These are phyloP conservation scores for Lota lota DNA, from an alignment of 2,113 vertebrate species.

Conservation along the genomic window DNA sequence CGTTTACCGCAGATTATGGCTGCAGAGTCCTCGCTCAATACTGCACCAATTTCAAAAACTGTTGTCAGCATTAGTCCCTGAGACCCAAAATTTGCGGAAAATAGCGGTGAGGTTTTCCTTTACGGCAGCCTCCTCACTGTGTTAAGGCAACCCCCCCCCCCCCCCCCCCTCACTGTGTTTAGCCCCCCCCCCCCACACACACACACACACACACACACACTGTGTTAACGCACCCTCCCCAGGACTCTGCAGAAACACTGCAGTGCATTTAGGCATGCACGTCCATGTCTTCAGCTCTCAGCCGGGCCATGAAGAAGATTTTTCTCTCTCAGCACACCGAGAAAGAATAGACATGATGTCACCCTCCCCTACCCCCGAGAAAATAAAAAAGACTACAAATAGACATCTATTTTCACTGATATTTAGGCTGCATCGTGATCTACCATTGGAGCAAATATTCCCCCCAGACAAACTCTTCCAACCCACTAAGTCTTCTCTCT, in stretches of 20 bases:
- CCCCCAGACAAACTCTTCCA: slow-evolving; percentile 11
- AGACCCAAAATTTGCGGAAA: too few species aligned
- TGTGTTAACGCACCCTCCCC: slow-evolving; percentile 3
- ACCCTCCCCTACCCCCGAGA: neutral
- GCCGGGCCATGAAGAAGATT: slow-evolving; percentile 21
- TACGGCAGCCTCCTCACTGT: too few species aligned
- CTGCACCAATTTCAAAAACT: too few species aligned
- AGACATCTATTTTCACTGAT: slow-evolving; percentile 51
- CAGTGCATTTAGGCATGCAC: slow-evolving; percentile 50
- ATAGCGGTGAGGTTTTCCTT: too few species aligned
- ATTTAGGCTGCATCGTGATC: slow-evolving; percentile 41
- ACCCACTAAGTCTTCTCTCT: slow-evolving; percentile 6
- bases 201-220: too few species aligned
- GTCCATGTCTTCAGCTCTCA: slow-evolving; percentile 38
- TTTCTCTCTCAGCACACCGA: slow-evolving; percentile 52
- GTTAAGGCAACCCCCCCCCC: too few species aligned
- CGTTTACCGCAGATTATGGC: too few species aligned
- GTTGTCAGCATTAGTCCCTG: too few species aligned
- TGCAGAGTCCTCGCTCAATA: too few species aligned
- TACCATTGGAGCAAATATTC: too few species aligned
- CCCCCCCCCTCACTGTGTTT: too few species aligned
- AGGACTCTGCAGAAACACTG: slow-evolving; percentile 35
- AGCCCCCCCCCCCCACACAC: too few species aligned
- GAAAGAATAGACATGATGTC: slow-evolving; percentile 44
- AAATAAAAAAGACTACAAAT: slow-evolving; percentile 40